These are phyloP conservation scores for Arenaria interpres DNA, from an alignment of 2,113 vertebrate genomes.

Conservation along the genomic window DNA sequence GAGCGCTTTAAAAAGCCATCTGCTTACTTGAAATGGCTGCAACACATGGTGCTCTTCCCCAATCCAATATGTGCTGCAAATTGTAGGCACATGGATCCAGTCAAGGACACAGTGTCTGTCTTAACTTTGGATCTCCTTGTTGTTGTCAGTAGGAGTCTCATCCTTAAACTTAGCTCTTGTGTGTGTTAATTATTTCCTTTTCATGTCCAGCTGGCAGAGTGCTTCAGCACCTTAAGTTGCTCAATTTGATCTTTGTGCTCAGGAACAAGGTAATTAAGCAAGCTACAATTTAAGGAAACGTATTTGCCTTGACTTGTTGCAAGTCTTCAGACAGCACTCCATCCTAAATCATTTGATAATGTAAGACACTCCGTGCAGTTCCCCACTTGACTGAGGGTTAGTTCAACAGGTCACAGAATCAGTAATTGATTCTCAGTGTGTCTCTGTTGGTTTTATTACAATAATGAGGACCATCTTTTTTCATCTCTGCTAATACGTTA, in stretches of 20 bases:
- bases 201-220: slow-evolving; percentile 72
- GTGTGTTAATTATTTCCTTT: slow-evolving; percentile 80
- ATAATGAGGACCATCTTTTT: slow-evolving; percentile 78
- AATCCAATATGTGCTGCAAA: slow-evolving; percentile 48
- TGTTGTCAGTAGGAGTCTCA: slow-evolving; percentile 66
- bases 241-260: slow-evolving; percentile 78
- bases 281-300: slow-evolving; percentile 71
- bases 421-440: slow-evolving; percentile 80
- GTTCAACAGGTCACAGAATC: slow-evolving; percentile 80
- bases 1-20: slow-evolving; percentile 38
- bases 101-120: slow-evolving; percentile 66
- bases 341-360: slow-evolving; percentile 78
- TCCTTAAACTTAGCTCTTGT: slow-evolving; percentile 54
- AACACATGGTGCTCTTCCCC: slow-evolving; percentile 52
- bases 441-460: slow-evolving; percentile 79
- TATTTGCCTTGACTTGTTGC: slow-evolving; percentile 67
- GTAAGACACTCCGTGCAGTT: slow-evolving; percentile 41
- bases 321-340: slow-evolving; percentile 64
- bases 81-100: slow-evolving; percentile 35
- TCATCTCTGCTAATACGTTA: slow-evolving; percentile 75
- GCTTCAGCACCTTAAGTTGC: slow-evolving; percentile 75
- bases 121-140: slow-evolving; percentile 71
- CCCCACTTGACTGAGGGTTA: slow-evolving; percentile 70
- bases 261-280: slow-evolving; percentile 81
- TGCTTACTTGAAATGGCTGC: slow-evolving; percentile 62